Evolutionary conservation across 2,113 vertebrate genomes (phyloP), one percentile per base, ranked within the genome.

Genomic region (Halichoeres trimaculatus): DNA sequence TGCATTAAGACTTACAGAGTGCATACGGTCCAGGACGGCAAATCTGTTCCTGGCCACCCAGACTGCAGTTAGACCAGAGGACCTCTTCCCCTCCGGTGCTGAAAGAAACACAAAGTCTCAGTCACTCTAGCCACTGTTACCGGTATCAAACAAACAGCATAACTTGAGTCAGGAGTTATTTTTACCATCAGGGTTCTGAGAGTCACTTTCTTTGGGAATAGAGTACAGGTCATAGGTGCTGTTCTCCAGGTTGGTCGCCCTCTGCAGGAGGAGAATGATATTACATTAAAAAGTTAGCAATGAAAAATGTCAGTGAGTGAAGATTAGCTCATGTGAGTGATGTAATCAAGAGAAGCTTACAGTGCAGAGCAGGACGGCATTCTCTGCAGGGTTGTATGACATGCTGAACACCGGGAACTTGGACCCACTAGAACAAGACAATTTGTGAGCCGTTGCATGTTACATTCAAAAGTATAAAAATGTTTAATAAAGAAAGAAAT

Each of bases 321-420:
- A 16, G 41, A 13, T 43, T 4, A 51, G 5, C 2, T 12, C 14
- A 14, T 34, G 43, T n/a, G 35, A 19, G 16, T 9, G 30, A 20
- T 54, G 50, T 24, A 11, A 24, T 4, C 20, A 5, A 36, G 14
- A 38, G 24, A 40, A n/a, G 76, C 96, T 93, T 76, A 99, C 98
- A 0, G 96, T 98, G 85, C 97, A 99, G 40, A 99, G 95, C 2
- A 99, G 94, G 50, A 99, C 98, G 0, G 97, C 89, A 0, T 99
- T 99, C 91, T 99, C 98, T 0, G 98, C 98, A 0, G 98, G 98
- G 85, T 99, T 99, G 84, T 99, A 99, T 0, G 96, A 98, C 98
- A 99, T 99, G 86, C 95, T 99, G 91, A 99, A 99, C 64, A 99
- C 98, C 0, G 98, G 98, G 85, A 98, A 98, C 88, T 99, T 99